Evolutionary conservation across 2,797 vertebrate species (phyloP).

Genomic region (Gallinago stenura): DNA sequence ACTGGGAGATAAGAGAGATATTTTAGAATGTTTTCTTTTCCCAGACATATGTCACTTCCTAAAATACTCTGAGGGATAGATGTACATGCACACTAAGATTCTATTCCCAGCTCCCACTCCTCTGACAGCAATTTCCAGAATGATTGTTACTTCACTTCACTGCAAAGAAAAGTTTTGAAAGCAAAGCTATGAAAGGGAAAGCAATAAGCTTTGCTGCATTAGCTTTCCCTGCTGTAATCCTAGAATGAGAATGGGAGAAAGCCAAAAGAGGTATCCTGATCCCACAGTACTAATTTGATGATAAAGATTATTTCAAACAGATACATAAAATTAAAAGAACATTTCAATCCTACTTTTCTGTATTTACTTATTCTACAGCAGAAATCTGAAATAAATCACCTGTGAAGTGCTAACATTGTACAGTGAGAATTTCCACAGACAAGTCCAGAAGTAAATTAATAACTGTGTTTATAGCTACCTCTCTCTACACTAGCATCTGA

Average conservation of each 20-base stretch:
- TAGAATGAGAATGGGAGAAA: not conserved
- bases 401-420: not conserved
- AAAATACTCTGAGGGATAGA: not conserved
- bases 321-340: not conserved
- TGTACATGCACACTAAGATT: not conserved
- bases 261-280: not conserved
- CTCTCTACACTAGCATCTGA: not conserved
- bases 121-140: not conserved
- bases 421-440: not conserved
- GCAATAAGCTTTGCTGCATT: not conserved
- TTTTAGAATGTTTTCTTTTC: not conserved
- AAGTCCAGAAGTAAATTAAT: not conserved
- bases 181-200: not conserved
- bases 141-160: not conserved
- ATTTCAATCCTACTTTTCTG: not conserved
- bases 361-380: not conserved
- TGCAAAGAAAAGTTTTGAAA: not conserved
- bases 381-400: not conserved
- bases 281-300: not conserved
- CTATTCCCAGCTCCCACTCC: not conserved
- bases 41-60: not conserved
- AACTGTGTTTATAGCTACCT: not conserved
- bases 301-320: not conserved
- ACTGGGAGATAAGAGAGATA: not conserved
- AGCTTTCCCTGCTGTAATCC: not conserved